Evolutionary conservation across 2,888 invertebrate species (phyloP).

Genomic region (Antheraea yamamai): DNA sequence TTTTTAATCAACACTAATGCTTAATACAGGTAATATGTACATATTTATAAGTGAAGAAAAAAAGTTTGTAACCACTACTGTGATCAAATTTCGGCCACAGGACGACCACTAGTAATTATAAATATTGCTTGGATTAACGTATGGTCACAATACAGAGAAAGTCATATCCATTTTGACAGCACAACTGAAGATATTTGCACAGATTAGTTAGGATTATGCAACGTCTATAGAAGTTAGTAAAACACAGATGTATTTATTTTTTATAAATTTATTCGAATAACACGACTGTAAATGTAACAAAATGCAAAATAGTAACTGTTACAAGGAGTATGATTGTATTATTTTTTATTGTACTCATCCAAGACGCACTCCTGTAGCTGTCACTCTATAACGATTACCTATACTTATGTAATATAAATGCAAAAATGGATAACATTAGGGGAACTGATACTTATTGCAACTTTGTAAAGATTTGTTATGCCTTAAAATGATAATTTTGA

Average conservation of each 20-base stretch:
- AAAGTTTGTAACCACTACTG: too few species aligned
- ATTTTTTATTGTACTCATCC: not conserved
- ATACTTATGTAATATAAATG: slow-evolving; percentile 26
- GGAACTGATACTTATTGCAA: not conserved
- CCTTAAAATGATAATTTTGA: not conserved
- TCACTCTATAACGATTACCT: slow-evolving; percentile 29
- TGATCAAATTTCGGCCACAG: too few species aligned
- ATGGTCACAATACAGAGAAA: not conserved
- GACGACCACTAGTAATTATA: not conserved
- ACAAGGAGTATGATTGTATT: slow-evolving; percentile 60
- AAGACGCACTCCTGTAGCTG: slow-evolving; percentile 38
- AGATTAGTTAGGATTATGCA: not conserved
- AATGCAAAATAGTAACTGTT: slow-evolving; percentile 76
- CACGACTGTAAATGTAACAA: slow-evolving; percentile 79
- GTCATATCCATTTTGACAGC: not conserved
- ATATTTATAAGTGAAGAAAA: too few species aligned
- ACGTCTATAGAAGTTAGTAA: slow-evolving; percentile 1
- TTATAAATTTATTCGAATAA: slow-evolving; percentile 75
- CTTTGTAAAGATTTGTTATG: not conserved
- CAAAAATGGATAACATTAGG: not conserved
- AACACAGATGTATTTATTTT: slow-evolving; percentile 28
- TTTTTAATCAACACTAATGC: too few species aligned
- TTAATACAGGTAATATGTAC: too few species aligned
- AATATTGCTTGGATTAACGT: not conserved
- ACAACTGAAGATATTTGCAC: not conserved